A percentile compares a stretch with the other conserved stretches of the same genome.
phyloP scores from a whole-genome alignment of 2,797 vertebrate genomes.

The Enteromius unitaeniatus region DNA sequence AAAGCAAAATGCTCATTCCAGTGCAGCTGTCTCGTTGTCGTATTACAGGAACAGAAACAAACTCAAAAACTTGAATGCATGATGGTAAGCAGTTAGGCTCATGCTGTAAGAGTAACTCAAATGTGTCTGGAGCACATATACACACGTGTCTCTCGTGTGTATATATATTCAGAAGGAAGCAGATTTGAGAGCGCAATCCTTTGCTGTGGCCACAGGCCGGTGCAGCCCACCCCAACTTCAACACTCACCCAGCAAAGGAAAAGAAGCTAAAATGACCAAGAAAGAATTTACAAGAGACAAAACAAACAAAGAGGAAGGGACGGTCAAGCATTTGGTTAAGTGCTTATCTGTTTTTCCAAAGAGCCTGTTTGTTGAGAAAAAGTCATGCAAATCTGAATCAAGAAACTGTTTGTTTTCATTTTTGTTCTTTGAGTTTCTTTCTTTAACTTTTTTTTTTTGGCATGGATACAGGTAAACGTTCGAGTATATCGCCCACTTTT shows the following conservation, averaged over 20 bases:
- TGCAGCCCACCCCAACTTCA: slow-evolving; percentile 71
- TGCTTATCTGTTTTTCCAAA: slow-evolving; percentile 86
- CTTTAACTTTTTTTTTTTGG: slow-evolving; percentile 61
- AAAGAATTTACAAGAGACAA: slow-evolving; percentile 65
- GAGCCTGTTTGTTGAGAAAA: slow-evolving; percentile 79
- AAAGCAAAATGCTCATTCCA: slow-evolving; percentile 57
- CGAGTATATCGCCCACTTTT: slow-evolving; percentile 73
- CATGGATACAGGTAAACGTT: slow-evolving; percentile 73
- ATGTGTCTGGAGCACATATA: slow-evolving; percentile 57
- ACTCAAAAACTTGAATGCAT: slow-evolving; percentile 55
- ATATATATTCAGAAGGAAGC: slow-evolving; percentile 57
- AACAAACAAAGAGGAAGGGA: slow-evolving; percentile 68
- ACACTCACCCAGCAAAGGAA: slow-evolving; percentile 74
- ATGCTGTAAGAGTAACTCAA: slow-evolving; percentile 66
- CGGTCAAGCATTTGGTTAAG: slow-evolving; percentile 83
- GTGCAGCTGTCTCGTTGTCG: slow-evolving; percentile 58
- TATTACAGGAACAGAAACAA: slow-evolving; percentile 57
- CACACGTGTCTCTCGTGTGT: slow-evolving; percentile 55
- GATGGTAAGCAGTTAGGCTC: slow-evolving; percentile 62
- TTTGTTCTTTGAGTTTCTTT: slow-evolving; percentile 66
- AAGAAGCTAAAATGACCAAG: slow-evolving; percentile 79
- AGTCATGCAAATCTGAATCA: slow-evolving; percentile 74
- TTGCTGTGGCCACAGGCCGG: slow-evolving; percentile 69
- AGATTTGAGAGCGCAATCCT: slow-evolving; percentile 72
- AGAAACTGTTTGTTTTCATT: slow-evolving; percentile 75